Conservation (phyloP, 2,113 vertebrate genomes). For the Amphilophus citrinellus region DNA sequence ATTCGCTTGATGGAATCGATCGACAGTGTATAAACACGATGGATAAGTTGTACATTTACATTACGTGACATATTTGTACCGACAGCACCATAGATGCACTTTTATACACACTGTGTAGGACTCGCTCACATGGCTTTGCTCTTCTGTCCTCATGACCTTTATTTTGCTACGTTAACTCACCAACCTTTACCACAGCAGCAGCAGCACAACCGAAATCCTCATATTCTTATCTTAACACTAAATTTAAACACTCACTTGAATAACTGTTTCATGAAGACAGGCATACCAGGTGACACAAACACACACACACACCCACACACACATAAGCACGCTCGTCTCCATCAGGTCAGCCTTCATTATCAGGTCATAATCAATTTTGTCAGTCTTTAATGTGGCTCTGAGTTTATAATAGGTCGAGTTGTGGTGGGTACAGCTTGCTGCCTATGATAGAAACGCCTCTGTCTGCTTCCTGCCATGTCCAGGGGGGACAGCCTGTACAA, state of each 20-base stretch:
- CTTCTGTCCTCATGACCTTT: background rate
- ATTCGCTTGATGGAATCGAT: too few relatives aligned
- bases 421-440: conserved; percentile 39
- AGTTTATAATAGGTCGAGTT: conserved; percentile 39
- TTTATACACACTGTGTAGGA: conserved; percentile 8
- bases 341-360: conserved; percentile 27
- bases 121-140: background rate
- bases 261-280: background rate
- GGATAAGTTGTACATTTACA: too few relatives aligned
- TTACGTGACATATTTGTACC: background rate
- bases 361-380: conserved; percentile 55
- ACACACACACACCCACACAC: background rate
- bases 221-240: background rate
- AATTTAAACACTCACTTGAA: background rate
- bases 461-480: conserved; percentile 73
- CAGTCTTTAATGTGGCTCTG: conserved; percentile 54
- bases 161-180: background rate
- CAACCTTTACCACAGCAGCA: background rate
- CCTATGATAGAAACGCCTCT: conserved; percentile 64
- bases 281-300: background rate
- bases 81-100: conserved; percentile 7
- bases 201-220: background rate
- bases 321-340: background rate
- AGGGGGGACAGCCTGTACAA: conserved; percentile 63
- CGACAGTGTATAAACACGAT: background rate